These are phyloP conservation scores for Semnornis frantzii DNA, from an alignment of 2,113 vertebrate genomes.

Conservation along the genomic window DNA sequence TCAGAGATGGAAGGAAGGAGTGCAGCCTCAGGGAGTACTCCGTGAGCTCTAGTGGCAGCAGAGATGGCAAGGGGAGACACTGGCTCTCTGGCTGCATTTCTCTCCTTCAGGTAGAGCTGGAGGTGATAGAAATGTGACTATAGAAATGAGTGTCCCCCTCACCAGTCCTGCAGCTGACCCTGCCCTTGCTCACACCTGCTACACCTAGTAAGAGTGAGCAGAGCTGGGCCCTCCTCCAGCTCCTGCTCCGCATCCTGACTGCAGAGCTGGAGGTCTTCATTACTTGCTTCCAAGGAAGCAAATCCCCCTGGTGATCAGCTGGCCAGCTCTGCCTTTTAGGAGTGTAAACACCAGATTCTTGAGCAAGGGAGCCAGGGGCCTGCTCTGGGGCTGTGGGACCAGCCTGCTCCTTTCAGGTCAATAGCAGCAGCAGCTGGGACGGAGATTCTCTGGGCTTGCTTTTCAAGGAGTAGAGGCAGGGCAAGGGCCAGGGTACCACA, in stretches of 20 bases:
- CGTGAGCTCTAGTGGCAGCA: not conserved
- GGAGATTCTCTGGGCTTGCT: not conserved
- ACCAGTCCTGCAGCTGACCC: not conserved
- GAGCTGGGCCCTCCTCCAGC: not conserved
- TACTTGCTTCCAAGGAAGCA: not conserved
- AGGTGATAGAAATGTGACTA: not conserved
- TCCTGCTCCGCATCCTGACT: not conserved
- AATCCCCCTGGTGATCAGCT: not conserved
- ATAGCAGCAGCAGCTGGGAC: not conserved
- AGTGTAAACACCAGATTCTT: not conserved
- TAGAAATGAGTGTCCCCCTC: not conserved
- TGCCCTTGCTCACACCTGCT: not conserved
- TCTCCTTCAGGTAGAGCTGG: not conserved
- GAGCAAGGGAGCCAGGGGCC: not conserved
- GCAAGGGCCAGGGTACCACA: not conserved
- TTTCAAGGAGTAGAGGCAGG: not conserved
- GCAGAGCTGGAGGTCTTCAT: not conserved
- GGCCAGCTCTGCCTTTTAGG: not conserved
- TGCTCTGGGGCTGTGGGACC: not conserved
- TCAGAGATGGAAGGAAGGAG: not conserved
- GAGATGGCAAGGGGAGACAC: not conserved
- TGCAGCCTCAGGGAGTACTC: not conserved
- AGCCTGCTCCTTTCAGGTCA: not conserved
- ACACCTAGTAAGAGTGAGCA: not conserved
- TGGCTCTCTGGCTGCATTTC: not conserved